phyloP scores from a whole-genome alignment of 2,797 vertebrate species.

The Centroberyx gerrardi region DNA sequence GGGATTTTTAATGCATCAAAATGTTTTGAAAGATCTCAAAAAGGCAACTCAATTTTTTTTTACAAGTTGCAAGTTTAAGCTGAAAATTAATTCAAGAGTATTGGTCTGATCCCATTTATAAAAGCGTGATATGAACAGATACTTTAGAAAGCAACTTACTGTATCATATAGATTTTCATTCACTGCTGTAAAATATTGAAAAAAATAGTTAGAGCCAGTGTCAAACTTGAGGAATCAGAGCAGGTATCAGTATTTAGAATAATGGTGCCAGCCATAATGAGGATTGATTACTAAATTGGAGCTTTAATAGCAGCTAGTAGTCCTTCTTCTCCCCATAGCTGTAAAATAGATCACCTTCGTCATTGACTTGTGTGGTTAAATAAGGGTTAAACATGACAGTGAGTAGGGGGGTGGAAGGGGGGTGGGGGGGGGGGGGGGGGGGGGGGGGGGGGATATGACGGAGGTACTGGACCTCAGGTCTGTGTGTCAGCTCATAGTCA shows the following conservation, averaged over 20 bases:
- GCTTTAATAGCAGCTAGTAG: conserved; percentile 16
- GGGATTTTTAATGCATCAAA: neutral
- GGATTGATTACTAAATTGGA: conserved; percentile 10
- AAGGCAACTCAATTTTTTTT: too few species aligned
- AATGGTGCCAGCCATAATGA: neutral
- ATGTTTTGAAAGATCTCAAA: too few species aligned
- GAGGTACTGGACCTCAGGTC: conserved; percentile 29
- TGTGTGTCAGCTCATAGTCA: conserved; percentile 55
- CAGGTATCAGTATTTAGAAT: too few species aligned
- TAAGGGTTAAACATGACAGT: conserved; percentile 42
- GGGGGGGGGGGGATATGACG: conserved; percentile 19
- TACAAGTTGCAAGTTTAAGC: neutral
- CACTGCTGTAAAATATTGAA: conserved; percentile 15
- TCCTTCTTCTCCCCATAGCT: neutral
- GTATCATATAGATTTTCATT: neutral
- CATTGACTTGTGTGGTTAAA: conserved; percentile 21
- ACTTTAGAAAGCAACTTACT: too few species aligned
- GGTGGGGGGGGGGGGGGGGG: conserved; percentile 1
- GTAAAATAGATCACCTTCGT: conserved; percentile 18
- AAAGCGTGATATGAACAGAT: conserved; percentile 8
- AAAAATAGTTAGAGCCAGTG: conserved; percentile 31
- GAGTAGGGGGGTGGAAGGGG: conserved; percentile 4
- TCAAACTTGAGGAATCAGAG: neutral
- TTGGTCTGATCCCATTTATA: neutral
- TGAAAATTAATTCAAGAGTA: neutral